Percentiles rank a stretch among this genome's conserved stretches.
Evolutionary conservation across 1,140 invertebrate genomes (phyloP).

Genomic region (Parasteatoda tepidariorum): DNA sequence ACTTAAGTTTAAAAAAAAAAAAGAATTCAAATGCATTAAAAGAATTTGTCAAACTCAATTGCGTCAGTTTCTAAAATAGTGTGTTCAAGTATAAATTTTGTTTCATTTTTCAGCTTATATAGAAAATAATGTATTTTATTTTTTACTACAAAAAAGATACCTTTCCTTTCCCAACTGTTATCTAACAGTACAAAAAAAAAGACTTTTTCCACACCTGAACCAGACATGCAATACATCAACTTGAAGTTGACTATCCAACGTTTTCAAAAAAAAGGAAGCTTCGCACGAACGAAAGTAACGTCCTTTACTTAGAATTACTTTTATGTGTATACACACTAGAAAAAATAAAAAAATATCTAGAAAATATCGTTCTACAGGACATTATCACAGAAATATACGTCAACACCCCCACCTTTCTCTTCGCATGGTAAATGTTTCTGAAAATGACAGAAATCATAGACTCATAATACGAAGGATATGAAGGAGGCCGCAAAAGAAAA

Average conservation of each 20-base stretch:
- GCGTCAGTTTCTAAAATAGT: not conserved
- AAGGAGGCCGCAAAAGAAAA: not conserved
- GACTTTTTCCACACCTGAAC: constrained; percentile 6
- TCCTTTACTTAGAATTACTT: constrained; percentile 2
- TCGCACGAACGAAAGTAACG: not conserved
- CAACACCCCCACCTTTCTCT: constrained; percentile 6
- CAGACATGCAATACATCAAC: constrained; percentile 30
- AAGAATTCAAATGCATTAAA: not conserved
- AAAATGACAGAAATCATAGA: constrained; percentile 25
- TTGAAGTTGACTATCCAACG: not conserved
- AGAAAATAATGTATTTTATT: not conserved
- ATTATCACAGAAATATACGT: constrained; percentile 13
- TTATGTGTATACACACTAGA: not conserved
- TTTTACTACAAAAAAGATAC: not conserved
- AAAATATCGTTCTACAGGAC: constrained; percentile 11
- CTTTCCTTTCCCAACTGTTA: not conserved
- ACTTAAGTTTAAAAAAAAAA: not conserved
- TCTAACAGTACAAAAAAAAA: not conserved
- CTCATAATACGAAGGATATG: not conserved
- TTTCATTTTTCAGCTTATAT: not conserved
- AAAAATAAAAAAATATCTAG: constrained; percentile 1
- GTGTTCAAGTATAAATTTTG: not conserved
- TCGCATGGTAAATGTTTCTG: constrained; percentile 24
- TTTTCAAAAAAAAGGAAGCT: not conserved
- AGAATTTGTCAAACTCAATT: too few relatives aligned